A percentile compares a stretch with the other conserved stretches of the same genome.
Evolutionary conservation across 2,113 vertebrate genomes (phyloP).

Genomic region (Calidris pugnax): DNA sequence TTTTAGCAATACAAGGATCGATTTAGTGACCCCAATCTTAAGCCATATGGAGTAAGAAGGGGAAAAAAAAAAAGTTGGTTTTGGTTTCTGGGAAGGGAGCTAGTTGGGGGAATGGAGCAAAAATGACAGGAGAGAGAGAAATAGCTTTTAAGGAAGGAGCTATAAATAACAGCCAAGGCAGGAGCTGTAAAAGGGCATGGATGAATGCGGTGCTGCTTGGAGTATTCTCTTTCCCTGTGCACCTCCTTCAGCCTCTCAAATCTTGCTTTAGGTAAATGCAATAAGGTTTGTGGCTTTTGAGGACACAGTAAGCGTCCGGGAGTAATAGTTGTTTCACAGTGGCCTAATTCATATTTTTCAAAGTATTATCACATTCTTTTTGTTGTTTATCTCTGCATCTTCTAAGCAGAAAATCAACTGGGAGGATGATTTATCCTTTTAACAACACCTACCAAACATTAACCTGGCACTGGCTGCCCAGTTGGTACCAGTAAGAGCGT

Average conservation of each 20-base stretch:
- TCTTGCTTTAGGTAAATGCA: not conserved
- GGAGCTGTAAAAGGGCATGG: not conserved
- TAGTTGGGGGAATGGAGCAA: not conserved
- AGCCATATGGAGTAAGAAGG: not conserved
- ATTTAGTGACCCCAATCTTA: constrained; percentile 10
- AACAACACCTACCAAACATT: not conserved
- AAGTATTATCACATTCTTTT: not conserved
- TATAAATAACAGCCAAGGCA: not conserved
- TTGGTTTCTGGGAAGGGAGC: not conserved
- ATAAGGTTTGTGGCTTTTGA: not conserved
- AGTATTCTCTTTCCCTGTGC: not conserved
- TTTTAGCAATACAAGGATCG: not conserved
- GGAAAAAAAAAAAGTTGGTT: rapidly evolving
- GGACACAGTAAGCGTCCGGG: not conserved
- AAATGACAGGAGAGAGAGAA: not conserved
- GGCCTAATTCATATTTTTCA: not conserved
- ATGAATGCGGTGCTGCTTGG: not conserved
- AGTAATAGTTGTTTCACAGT: not conserved
- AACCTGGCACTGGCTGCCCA: not conserved
- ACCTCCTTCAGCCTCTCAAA: not conserved
- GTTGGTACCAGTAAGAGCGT: not conserved
- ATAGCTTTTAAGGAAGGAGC: not conserved
- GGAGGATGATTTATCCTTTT: not conserved
- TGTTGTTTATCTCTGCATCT: not conserved
- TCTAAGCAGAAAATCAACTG: not conserved